A percentile compares a stretch with the other conserved stretches of the same genome.
phyloP scores from a whole-genome alignment of 2,888 invertebrate genomes.

The Melinopterus prodromus region DNA sequence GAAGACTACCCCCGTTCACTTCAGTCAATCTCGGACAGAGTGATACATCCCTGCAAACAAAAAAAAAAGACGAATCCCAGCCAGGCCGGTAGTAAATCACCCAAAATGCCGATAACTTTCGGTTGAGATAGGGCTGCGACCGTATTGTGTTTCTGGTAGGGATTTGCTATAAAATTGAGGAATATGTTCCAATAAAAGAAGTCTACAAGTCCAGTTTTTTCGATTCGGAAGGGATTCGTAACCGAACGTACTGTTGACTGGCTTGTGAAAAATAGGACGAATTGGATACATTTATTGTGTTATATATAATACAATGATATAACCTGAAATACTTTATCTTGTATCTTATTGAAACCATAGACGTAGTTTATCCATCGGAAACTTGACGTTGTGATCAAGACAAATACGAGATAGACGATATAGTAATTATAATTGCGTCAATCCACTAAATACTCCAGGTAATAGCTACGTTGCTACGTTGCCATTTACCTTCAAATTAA shows the following conservation, averaged over 20 bases:
- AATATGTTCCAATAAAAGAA: neutral
- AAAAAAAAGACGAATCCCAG: neutral
- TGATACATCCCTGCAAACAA: neutral
- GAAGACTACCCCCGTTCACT: neutral
- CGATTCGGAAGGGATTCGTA: neutral
- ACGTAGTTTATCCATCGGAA: too few species aligned
- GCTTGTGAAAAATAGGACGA: too few species aligned
- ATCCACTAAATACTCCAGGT: too few species aligned
- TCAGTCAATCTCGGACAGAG: neutral
- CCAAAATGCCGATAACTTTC: neutral
- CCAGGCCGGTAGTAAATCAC: neutral
- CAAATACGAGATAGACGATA: too few species aligned
- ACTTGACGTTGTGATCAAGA: too few species aligned
- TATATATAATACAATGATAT: too few species aligned
- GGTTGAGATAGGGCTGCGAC: neutral
- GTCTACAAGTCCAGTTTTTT: neutral
- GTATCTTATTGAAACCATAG: too few species aligned
- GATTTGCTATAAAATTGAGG: neutral
- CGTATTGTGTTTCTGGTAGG: neutral
- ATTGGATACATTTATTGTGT: too few species aligned
- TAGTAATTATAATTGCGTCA: too few species aligned
- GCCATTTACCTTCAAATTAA: too few species aligned
- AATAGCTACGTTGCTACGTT: too few species aligned
- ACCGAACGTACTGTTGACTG: neutral
- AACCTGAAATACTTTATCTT: too few species aligned